A percentile compares a stretch with the other conserved stretches of the same genome.
Conservation (phyloP, 2,797 vertebrate genomes). For the Steatocranus sp. region DNA sequence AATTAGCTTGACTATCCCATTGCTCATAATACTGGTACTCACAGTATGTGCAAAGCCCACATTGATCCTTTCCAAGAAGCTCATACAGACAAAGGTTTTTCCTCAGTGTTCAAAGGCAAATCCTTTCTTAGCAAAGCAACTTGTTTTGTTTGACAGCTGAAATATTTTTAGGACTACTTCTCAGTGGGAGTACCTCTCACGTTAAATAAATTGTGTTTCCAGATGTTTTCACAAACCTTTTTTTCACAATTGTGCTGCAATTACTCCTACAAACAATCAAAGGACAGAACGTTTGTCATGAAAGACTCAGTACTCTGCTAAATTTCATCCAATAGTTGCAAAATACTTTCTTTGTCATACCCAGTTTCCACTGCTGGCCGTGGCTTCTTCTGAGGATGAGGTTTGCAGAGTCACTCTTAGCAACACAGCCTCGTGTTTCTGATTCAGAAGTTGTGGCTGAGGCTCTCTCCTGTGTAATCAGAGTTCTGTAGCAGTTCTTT, state of each 20-base stretch:
- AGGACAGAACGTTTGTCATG: neutral
- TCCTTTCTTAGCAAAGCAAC: neutral
- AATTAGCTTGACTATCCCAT: neutral
- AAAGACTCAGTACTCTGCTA: neutral
- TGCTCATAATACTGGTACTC: neutral
- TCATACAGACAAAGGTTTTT: neutral
- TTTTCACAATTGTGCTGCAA: neutral
- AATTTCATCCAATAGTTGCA: conserved; percentile 4
- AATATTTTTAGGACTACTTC: neutral
- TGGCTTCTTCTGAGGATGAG: neutral
- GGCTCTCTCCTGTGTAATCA: neutral
- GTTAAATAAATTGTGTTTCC: neutral
- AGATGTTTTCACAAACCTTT: neutral
- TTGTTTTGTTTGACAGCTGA: neutral
- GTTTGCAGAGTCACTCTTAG: conserved; percentile 7
- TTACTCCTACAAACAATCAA: neutral
- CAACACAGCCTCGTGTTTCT: neutral
- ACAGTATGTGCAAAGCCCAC: neutral
- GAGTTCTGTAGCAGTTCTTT: neutral
- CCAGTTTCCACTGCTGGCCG: neutral
- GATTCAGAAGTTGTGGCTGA: neutral
- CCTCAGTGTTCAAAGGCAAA: neutral
- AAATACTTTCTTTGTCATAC: conserved; percentile 21
- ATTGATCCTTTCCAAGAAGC: neutral
- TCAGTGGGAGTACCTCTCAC: neutral